Evolutionary conservation across 2,113 vertebrate species (phyloP), one percentile per base, ranked within the genome.

Genomic region (Mus spicilegus): DNA sequence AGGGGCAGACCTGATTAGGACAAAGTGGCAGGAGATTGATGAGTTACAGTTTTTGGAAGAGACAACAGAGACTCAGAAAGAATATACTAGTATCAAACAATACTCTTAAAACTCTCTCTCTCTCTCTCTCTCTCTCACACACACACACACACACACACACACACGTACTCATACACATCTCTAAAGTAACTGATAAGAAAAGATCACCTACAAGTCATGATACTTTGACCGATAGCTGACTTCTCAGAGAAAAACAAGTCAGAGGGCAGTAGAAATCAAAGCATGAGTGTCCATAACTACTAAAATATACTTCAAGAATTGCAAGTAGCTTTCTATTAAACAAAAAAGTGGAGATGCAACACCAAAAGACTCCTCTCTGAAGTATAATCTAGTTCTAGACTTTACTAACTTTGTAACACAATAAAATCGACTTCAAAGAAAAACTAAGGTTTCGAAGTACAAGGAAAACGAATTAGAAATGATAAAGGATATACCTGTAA

Each of bases 161-260:
- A 78, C 26, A 63, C 9, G 77, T 36, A 80, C 17, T 22, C 17
- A 80, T 22, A 76, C 13, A 73, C 22, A 63, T 16, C 16, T 73
- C 72, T 93, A 88, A 87, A 92, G 26, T 30, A 88, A 80, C 42
- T 22, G 70, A 58, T 54, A 30, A 58, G 65, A 88, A 96, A 82
- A 75, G 39, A 51, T 8, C 87, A 39, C 12, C 17, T 87, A 24
- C 5, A 46, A 87, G 24, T 54, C 90, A 70, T 92, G 28, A 49
- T 69, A 75, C 75, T 61, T 58, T 94, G 65, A 92, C 39, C 39
- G 39, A 63, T 28, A 87, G 10, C 17, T 94, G 19, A 81, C 5
- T 54, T 92, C 16, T 90, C 76, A 69, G 2, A 76, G 46, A 16
- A 91, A 67, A 85, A 58, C 49, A 69, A 81, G n/a, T 11, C 67